phyloP scores from a whole-genome alignment of 2,888 invertebrate species.

The Epinotia brunnichana region DNA sequence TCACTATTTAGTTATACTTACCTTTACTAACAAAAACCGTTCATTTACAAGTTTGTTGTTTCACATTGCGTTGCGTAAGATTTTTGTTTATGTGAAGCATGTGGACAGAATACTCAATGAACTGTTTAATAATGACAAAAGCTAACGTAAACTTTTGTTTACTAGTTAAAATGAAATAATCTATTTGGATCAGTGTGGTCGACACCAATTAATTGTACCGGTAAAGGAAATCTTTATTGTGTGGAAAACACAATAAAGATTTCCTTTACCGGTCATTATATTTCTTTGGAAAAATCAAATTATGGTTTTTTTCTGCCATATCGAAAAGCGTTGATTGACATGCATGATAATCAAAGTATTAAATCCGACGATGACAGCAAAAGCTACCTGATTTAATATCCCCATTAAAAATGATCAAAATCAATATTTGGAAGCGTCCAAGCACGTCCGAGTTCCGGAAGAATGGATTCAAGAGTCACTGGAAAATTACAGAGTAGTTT shows the following conservation, averaged over 20 bases:
- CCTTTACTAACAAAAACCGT: slow-evolving; percentile 40
- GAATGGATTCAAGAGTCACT: slow-evolving; percentile 49
- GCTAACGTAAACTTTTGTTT: not conserved
- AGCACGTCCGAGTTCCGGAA: slow-evolving; percentile 54
- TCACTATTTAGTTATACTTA: slow-evolving; percentile 30
- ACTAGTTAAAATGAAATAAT: slow-evolving; percentile 3
- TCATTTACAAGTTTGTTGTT: slow-evolving; percentile 42
- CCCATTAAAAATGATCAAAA: slow-evolving; percentile 23
- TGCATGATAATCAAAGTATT: slow-evolving; percentile 4
- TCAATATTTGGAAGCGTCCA: slow-evolving; percentile 45
- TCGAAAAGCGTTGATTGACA: not conserved
- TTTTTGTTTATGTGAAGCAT: slow-evolving; percentile 31
- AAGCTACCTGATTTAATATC: slow-evolving; percentile 17
- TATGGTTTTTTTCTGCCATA: not conserved
- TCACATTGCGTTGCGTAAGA: slow-evolving; percentile 36
- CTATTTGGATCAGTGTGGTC: not conserved
- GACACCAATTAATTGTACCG: not conserved
- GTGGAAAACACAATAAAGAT: too few relatives aligned
- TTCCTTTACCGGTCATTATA: not conserved
- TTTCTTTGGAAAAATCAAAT: not conserved
- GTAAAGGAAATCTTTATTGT: not conserved
- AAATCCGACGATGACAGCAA: slow-evolving; percentile 5
- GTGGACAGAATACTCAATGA: slow-evolving; percentile 27
- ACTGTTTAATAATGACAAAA: slow-evolving; percentile 14
- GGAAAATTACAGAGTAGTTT: slow-evolving; percentile 34